Evolutionary conservation across 1,140 invertebrate species (phyloP), one percentile per base, ranked within the genome.

Genomic region (Gerris buenoi): DNA sequence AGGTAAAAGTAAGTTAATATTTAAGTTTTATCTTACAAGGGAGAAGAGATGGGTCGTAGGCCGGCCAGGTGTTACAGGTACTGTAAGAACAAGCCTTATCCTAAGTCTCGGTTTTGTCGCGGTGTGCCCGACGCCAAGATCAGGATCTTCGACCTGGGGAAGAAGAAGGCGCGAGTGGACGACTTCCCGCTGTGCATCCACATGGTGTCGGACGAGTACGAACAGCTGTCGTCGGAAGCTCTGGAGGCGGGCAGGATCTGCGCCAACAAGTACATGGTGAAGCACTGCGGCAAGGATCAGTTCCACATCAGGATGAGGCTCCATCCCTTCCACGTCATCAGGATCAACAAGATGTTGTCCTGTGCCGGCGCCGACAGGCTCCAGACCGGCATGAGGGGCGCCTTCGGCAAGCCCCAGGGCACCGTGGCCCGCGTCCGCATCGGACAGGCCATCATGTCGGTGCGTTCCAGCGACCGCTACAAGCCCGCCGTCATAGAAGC

Each of bases 291-390:
- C 73, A 99, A 99, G 81, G 97, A 99, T 84, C 91, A 97, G 74
- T 99, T 99, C 83, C 97, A 99, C 79, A 93, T 99, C 75, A 84
- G 96, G 75, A 97, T 98, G 84, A 83, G 96, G 75, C 81, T 96
- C 46, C 97, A 99, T 83, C 97, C 97, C 69, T 99, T 98, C 90
- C 97, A 99, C 79, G 95, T 99, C 68, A 93, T 98, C 76, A 86
- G 97, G 69, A 99, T 99, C 80, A 99, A 99, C 78, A 99, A 99
- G 85, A 99, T 99, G 96, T 97, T 98, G 81, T 98, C 96, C 66
- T 99, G 97, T 82, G 97, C 97, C 83, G 97, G 97, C 85, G 97
- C 97, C 86, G 97, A 99, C 95, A 96, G 95, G 86, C 93, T 99
- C 74, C 97, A 99, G 84, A 99, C 97, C 77, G 97, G 97, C 82